Evolutionary conservation across 2,113 vertebrate genomes (phyloP).

Genomic region (Scomber japonicus): DNA sequence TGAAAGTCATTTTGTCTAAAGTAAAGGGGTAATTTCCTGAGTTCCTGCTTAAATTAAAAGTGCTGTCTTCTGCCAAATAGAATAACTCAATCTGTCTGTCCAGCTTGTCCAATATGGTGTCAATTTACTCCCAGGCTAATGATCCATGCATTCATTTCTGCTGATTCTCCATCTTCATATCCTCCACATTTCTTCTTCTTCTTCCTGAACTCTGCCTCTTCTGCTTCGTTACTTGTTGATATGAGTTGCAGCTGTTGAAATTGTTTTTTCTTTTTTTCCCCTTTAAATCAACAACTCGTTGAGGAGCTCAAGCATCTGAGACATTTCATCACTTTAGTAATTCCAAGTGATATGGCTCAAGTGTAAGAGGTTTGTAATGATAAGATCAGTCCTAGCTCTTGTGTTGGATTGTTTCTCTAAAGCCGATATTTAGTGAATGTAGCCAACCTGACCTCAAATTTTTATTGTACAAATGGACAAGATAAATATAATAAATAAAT

Average conservation of each 20-base stretch:
- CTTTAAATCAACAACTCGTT: background rate
- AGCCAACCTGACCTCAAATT: background rate
- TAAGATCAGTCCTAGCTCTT: constrained; percentile 2
- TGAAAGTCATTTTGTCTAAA: background rate
- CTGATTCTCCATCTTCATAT: background rate
- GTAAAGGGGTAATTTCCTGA: background rate
- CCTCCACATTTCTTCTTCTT: background rate
- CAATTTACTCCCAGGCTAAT: background rate
- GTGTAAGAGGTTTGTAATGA: background rate
- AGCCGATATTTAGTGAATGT: constrained; percentile 1
- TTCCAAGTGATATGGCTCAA: background rate
- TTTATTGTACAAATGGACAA: background rate
- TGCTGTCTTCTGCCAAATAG: background rate
- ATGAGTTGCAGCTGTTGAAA: constrained; percentile 36
- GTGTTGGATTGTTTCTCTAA: background rate
- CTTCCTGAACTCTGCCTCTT: background rate
- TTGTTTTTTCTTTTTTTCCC: background rate
- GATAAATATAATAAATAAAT: background rate
- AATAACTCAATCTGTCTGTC: no score
- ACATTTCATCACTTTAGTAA: background rate
- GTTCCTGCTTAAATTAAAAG: background rate
- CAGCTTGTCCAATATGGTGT: background rate
- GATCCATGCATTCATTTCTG: background rate
- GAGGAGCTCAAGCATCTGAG: background rate
- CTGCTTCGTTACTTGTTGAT: constrained; percentile 20